Evolutionary conservation across 2,888 invertebrate species (phyloP).

Genomic region (Tachina grossa): DNA sequence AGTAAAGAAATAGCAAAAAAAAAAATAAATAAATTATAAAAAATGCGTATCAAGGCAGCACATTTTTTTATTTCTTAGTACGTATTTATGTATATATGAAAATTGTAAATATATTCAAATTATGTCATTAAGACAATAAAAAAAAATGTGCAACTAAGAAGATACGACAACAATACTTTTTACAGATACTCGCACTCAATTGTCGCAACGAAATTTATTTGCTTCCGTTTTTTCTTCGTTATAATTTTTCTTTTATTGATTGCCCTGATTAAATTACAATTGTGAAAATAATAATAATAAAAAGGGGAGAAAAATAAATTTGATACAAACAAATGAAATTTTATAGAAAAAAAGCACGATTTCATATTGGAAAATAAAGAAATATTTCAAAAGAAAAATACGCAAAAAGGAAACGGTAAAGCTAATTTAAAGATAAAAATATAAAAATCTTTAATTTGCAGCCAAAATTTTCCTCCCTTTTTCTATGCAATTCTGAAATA

Average conservation of each 20-base stretch:
- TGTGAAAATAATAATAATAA: slow-evolving; percentile 44
- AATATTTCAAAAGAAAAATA: slow-evolving; percentile 55
- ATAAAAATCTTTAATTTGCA: slow-evolving; percentile 45
- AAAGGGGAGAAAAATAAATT: slow-evolving; percentile 39
- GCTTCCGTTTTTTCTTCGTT: slow-evolving; percentile 20
- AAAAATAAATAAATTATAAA: slow-evolving; percentile 30
- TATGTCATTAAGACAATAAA: slow-evolving; percentile 52
- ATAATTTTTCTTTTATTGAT: slow-evolving; percentile 65
- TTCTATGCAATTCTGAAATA: slow-evolving; percentile 7
- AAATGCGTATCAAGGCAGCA: slow-evolving; percentile 49
- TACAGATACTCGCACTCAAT: background rate
- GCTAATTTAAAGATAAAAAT: slow-evolving; percentile 52
- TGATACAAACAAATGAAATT: slow-evolving; percentile 55
- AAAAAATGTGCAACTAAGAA: slow-evolving; percentile 40
- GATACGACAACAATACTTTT: slow-evolving; percentile 22
- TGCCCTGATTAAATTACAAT: slow-evolving; percentile 69
- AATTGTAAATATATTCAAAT: slow-evolving; percentile 60
- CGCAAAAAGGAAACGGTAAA: slow-evolving; percentile 2
- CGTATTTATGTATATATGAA: background rate
- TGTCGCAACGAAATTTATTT: slow-evolving; percentile 23
- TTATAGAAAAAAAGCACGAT: slow-evolving; percentile 48
- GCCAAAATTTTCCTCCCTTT: slow-evolving; percentile 5
- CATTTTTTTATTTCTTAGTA: slow-evolving; percentile 22
- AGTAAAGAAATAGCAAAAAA: slow-evolving; percentile 26
- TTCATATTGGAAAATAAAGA: slow-evolving; percentile 59